These are phyloP conservation scores for human (Homo sapiens) DNA, from an alignment of 2,113 vertebrate genomes.

Conservation along the genomic window GRCh38 chr5:96250001-96250500, in stretches of 20 bases:
- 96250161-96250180: not conserved
- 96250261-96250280: not conserved
- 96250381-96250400: not conserved
- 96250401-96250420: not conserved
- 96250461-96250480: not conserved
- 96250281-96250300: not conserved
- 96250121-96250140: conserved; percentile 20
- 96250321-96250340: not conserved
- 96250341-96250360: not conserved
- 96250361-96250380: not conserved
- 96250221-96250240: not conserved
- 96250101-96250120: not conserved
- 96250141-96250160: not conserved
- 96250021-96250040: not conserved
- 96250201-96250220: not conserved
- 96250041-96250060: not conserved
- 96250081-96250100: not conserved
- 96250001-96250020: not conserved
- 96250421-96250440: not conserved
- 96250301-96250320: not conserved
- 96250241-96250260: not conserved
- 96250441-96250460: not conserved
- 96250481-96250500: not conserved
- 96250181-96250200: conserved; percentile 2
- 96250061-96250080: not conserved